Evolutionary conservation across 2,888 invertebrate species (phyloP).

Genomic region (Invenusta paracnida): DNA sequence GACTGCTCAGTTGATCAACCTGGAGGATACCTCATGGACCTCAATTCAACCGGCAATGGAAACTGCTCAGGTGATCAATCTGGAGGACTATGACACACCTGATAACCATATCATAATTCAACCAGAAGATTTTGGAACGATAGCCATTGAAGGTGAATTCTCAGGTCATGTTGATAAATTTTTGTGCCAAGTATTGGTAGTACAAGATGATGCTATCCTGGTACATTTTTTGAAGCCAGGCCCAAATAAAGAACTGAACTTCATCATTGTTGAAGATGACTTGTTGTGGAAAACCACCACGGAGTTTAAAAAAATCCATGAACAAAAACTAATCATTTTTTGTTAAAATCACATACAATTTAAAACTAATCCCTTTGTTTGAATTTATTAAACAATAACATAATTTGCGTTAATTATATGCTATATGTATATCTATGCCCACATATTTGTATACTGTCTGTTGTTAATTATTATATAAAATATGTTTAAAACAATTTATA

Average conservation of each 20-base stretch:
- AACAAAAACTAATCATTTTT: conserved; percentile 8
- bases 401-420: not conserved
- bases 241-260: not conserved
- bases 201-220: not conserved
- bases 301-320: not conserved
- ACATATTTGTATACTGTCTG: conserved; percentile 23
- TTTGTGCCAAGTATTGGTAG: not conserved
- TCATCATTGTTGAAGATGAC: not conserved
- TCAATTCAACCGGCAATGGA: not conserved
- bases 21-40: not conserved
- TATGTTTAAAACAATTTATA: not conserved
- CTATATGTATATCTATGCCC: not conserved
- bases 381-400: conserved; percentile 14
- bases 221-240: not conserved
- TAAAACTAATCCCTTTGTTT: conserved; percentile 13
- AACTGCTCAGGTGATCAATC: not conserved
- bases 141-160: not conserved
- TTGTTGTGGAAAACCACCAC: not conserved
- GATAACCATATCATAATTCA: not conserved
- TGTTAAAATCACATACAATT: conserved; percentile 12
- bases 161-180: not conserved
- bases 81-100: not conserved
- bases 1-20: not conserved
- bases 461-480: conserved; percentile 28
- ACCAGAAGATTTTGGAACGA: not conserved